These are phyloP conservation scores for Nemopilema nomurai DNA, from an alignment of 30 jellyfish, hydroid and myxozoan species.

Conservation along the genomic window DNA sequence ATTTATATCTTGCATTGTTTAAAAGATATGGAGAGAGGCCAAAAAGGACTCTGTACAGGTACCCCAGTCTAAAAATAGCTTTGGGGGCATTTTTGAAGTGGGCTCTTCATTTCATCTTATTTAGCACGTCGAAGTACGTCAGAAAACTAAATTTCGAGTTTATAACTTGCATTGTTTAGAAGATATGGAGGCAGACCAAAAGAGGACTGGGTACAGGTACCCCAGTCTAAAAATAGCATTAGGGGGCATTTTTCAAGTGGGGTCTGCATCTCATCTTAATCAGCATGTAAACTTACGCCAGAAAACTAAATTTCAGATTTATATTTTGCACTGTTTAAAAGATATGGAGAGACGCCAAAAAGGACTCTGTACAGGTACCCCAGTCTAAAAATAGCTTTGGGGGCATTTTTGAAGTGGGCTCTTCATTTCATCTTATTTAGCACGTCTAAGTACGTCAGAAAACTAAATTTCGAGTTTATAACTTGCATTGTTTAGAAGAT, in stretches of 20 bases:
- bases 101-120: neutral
- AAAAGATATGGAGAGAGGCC: neutral
- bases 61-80: neutral
- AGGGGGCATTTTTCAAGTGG: slow-evolving; percentile 22
- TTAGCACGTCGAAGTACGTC: neutral
- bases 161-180: neutral
- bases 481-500: neutral
- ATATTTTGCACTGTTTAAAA: neutral
- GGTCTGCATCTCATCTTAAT: slow-evolving; percentile 26
- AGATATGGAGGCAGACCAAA: slow-evolving; percentile 1
- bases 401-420: neutral
- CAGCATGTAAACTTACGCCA: slow-evolving; percentile 8
- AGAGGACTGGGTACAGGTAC: slow-evolving; percentile 28
- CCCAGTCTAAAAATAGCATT: slow-evolving; percentile 27
- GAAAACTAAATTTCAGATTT: neutral
- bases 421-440: neutral
- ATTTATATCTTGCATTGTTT: neutral
- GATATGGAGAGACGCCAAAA: neutral
- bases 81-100: neutral
- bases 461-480: neutral
- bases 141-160: neutral
- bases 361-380: neutral
- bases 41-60: neutral
- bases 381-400: neutral
- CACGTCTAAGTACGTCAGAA: neutral